Conservation (phyloP, 1,140 invertebrate species). For the Oreohelix idahoensis region DNA sequence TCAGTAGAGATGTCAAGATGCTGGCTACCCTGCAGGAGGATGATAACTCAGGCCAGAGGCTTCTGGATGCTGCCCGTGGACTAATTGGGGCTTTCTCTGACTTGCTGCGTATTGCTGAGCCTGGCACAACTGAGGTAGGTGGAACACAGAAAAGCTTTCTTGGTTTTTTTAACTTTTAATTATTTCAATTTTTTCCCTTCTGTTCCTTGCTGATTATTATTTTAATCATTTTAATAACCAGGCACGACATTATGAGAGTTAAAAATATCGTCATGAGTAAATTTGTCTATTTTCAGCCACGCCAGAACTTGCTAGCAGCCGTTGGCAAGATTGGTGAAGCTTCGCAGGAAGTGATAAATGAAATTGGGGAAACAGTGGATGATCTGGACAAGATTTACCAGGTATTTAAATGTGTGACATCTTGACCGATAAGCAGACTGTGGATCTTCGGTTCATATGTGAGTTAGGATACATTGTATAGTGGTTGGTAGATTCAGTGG, state of each 20-base stretch:
- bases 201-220: no score
- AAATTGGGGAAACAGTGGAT: slow-evolving; percentile 89
- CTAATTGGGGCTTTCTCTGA: slow-evolving; percentile 95
- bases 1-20: slow-evolving; percentile 94
- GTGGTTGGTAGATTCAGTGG: no score
- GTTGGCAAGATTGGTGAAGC: slow-evolving; percentile 96
- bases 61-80: slow-evolving; percentile 92
- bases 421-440: no score
- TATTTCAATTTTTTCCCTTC: no score
- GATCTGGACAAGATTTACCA: slow-evolving; percentile 67
- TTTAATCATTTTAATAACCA: no score
- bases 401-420: slow-evolving; percentile 39
- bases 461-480: no score
- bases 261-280: no score
- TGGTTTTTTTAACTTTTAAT: neutral
- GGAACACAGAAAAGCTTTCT: neutral
- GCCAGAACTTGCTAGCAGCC: slow-evolving; percentile 93
- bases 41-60: slow-evolving; percentile 84
- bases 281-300: slow-evolving; percentile 82
- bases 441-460: no score
- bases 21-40: slow-evolving; percentile 95
- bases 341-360: slow-evolving; percentile 92
- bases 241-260: no score
- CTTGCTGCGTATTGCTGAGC: slow-evolving; percentile 93
- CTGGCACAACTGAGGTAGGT: slow-evolving; percentile 88